Evolutionary conservation across 2,888 invertebrate species (phyloP).

Genomic region (Parthenolecanium corni): DNA sequence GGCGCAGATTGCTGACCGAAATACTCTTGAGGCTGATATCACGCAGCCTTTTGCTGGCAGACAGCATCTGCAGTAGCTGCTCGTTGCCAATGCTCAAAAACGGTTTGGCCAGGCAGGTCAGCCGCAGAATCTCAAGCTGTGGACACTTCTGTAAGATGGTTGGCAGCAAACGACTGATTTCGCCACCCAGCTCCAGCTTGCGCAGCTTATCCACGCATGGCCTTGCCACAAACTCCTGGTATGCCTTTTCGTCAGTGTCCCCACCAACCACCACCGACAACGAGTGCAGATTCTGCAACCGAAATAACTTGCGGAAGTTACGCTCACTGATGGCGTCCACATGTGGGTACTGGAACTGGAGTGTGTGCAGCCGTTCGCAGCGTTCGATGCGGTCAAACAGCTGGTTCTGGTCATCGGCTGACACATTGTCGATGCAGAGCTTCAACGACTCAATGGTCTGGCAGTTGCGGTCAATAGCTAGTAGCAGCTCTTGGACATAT

Average conservation of each 20-base stretch:
- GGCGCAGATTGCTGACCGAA: conserved; percentile 1
- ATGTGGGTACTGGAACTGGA: conserved; percentile 22
- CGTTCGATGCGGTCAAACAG: conserved; percentile 3
- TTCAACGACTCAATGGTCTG: background rate
- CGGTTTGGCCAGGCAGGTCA: background rate
- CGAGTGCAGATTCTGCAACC: background rate
- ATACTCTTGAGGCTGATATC: conserved; percentile 14
- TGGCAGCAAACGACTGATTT: background rate
- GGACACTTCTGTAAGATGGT: background rate
- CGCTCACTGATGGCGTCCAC: conserved; percentile 6
- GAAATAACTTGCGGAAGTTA: conserved; percentile 5
- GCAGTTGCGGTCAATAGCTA: background rate
- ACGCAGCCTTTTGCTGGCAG: conserved; percentile 3
- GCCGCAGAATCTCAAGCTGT: conserved; percentile 4
- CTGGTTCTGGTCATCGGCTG: conserved; percentile 1
- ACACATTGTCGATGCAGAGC: conserved; percentile 4
- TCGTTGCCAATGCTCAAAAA: conserved; percentile 13
- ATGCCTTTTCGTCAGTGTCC: background rate
- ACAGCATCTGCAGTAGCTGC: conserved; percentile 4
- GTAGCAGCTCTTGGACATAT: conserved; percentile 7
- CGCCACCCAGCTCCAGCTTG: conserved; percentile 19
- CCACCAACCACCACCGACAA: conserved; percentile 5
- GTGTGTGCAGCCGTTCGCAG: conserved; percentile 5
- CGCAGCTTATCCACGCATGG: background rate
- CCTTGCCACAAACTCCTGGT: conserved; percentile 1